Percentiles rank a stretch among this genome's conserved stretches.
These are phyloP conservation scores for Dastarcus helophoroides DNA, from an alignment of 2,888 invertebrate species.

Conservation along the genomic window DNA sequence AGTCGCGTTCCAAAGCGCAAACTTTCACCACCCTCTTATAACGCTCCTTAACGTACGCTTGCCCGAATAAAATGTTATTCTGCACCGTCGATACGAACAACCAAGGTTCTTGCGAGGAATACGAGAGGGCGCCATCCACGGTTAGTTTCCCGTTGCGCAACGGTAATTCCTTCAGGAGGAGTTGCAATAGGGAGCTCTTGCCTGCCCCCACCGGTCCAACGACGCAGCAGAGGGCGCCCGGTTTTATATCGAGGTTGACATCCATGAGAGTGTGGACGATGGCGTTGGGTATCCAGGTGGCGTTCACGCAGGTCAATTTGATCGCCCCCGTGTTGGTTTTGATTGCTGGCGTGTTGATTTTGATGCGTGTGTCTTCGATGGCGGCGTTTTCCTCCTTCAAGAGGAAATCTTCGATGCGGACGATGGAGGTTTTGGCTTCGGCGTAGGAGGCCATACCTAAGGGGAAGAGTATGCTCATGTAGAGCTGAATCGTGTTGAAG, in stretches of 20 bases:
- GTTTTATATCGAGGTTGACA: slow-evolving; percentile 39
- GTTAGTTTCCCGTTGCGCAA: slow-evolving; percentile 47
- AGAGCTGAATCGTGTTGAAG: slow-evolving; percentile 53
- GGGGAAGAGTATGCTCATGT: slow-evolving; percentile 25
- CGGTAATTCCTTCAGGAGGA: slow-evolving; percentile 61
- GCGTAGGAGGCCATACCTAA: slow-evolving; percentile 22
- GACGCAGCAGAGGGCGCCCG: slow-evolving; percentile 38
- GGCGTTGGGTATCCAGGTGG: slow-evolving; percentile 27
- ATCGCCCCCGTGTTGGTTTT: slow-evolving; percentile 17
- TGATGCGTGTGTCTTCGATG: slow-evolving; percentile 15
- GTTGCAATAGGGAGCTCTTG: slow-evolving; percentile 57
- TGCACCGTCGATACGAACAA: slow-evolving; percentile 57
- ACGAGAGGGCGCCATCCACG: slow-evolving; percentile 52
- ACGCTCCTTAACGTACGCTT: slow-evolving; percentile 44
- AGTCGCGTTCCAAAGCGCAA: slow-evolving; percentile 56
- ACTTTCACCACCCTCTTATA: slow-evolving; percentile 42
- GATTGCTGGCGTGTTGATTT: slow-evolving; percentile 26
- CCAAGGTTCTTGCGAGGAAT: slow-evolving; percentile 77
- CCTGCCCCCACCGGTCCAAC: slow-evolving; percentile 55
- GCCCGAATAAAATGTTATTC: slow-evolving; percentile 73
- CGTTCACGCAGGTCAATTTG: slow-evolving; percentile 18
- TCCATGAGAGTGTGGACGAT: slow-evolving; percentile 35
- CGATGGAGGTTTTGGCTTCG: slow-evolving; percentile 25
- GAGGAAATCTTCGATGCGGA: slow-evolving; percentile 24
- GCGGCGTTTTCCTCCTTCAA: slow-evolving; percentile 22